Evolutionary conservation across 2,888 invertebrate genomes (phyloP).

Genomic region (Archips xylosteana): DNA sequence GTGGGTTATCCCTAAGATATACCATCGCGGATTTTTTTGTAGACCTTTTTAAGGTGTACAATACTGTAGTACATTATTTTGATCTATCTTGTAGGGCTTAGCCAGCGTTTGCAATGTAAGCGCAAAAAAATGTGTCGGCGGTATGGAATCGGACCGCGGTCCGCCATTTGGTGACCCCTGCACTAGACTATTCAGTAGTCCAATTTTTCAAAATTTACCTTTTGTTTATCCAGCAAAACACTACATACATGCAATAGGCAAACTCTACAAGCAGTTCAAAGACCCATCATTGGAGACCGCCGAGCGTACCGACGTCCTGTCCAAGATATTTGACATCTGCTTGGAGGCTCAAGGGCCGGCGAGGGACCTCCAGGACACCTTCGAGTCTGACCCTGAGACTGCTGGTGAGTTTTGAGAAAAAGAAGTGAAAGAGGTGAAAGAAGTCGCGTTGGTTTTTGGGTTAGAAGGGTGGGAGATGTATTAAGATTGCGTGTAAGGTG

Average conservation of each 20-base stretch:
- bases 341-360: slow-evolving; percentile 58
- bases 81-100: no score
- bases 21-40: no score
- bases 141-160: no score
- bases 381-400: slow-evolving; percentile 58
- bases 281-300: slow-evolving; percentile 67
- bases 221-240: slow-evolving; percentile 61
- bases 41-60: no score
- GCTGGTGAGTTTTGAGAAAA: slow-evolving; percentile 30
- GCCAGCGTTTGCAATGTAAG: no score
- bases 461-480: no score
- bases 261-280: slow-evolving; percentile 63
- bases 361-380: slow-evolving; percentile 50
- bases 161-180: no score
- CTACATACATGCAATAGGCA: slow-evolving; percentile 64
- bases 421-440: neutral
- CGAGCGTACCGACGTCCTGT: slow-evolving; percentile 66
- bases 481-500: no score
- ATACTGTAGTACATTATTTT: no score
- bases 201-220: neutral
- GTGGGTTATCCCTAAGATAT: no score
- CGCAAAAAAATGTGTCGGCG: no score
- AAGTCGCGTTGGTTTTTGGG: neutral
- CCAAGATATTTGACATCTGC: slow-evolving; percentile 69
- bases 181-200: no score